These are phyloP conservation scores for Capitella teleta DNA, from an alignment of 1,140 invertebrate species.

Conservation along the genomic window DNA sequence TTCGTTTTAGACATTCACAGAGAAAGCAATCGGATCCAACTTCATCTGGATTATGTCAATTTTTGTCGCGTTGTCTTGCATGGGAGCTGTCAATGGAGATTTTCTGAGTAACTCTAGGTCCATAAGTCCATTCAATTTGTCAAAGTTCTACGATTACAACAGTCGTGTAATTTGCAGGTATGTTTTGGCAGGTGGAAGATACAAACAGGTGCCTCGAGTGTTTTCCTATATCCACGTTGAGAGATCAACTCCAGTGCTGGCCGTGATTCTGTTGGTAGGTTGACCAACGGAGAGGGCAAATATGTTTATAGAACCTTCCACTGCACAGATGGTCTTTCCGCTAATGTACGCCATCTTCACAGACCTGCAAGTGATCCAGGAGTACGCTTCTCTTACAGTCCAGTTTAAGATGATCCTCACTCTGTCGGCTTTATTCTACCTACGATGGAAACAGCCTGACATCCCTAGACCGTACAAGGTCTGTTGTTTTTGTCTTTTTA, in stretches of 20 bases:
- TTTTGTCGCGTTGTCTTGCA: conserved; percentile 4
- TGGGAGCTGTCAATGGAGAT: conserved; percentile 8
- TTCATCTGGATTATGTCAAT: neutral
- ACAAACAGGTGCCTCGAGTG: conserved; percentile 4
- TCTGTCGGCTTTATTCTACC: conserved; percentile 8
- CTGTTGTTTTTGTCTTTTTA: neutral
- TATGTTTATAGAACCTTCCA: neutral
- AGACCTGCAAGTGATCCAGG: conserved; percentile 4
- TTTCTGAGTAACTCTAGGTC: conserved; percentile 7
- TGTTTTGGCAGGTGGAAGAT: conserved; percentile 3
- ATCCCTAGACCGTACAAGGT: conserved; percentile 3
- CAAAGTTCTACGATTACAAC: neutral
- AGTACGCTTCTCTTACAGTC: conserved; percentile 3
- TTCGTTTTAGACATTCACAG: neutral
- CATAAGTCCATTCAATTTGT: too few species aligned
- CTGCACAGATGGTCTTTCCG: neutral
- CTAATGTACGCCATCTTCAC: conserved; percentile 3
- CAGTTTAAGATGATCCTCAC: conserved; percentile 4
- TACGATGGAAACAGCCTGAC: conserved; percentile 11
- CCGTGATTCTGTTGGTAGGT: conserved; percentile 3
- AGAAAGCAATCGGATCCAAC: neutral
- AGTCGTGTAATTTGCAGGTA: neutral
- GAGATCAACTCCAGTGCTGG: neutral
- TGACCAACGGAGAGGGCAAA: too few species aligned
- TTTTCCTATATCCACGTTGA: conserved; percentile 1